A percentile compares a stretch with the other conserved stretches of the same genome.
Conservation (phyloP, 2,888 invertebrate species). For the Dicyrtoma fusca region DNA sequence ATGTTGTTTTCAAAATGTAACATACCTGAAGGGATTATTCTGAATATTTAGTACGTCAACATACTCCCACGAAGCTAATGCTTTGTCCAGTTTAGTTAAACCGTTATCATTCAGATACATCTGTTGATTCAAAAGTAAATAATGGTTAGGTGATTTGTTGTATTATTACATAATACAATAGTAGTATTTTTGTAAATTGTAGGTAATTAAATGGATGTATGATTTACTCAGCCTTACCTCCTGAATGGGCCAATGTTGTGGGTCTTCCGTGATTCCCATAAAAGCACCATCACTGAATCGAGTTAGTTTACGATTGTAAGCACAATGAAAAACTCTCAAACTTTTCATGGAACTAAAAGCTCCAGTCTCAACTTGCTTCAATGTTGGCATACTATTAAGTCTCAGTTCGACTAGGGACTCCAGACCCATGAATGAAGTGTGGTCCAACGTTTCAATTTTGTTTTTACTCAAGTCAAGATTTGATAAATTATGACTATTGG, state of each 20-base stretch:
- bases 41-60: conserved; percentile 70
- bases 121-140: conserved; percentile 61
- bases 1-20: conserved; percentile 1
- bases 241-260: conserved; percentile 44
- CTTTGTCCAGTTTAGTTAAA: conserved; percentile 68
- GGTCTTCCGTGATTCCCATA: conserved; percentile 45
- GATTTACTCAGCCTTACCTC: conserved; percentile 49
- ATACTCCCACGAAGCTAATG: conserved; percentile 70
- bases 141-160: too few species aligned
- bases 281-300: conserved; percentile 68
- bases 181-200: too few species aligned
- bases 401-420: conserved; percentile 59
- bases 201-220: too few species aligned
- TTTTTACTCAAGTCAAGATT: conserved; percentile 47
- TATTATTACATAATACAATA: too few species aligned
- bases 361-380: conserved; percentile 65
- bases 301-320: conserved; percentile 68
- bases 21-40: conserved; percentile 67
- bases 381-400: conserved; percentile 69
- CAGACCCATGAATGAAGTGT: conserved; percentile 45
- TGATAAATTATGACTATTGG: conserved; percentile 38
- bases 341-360: conserved; percentile 65
- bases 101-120: conserved; percentile 75
- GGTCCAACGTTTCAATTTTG: conserved; percentile 43
- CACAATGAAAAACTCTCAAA: conserved; percentile 64